phyloP scores from a whole-genome alignment of 2,888 invertebrate species.

The Plutella xylostella region DNA sequence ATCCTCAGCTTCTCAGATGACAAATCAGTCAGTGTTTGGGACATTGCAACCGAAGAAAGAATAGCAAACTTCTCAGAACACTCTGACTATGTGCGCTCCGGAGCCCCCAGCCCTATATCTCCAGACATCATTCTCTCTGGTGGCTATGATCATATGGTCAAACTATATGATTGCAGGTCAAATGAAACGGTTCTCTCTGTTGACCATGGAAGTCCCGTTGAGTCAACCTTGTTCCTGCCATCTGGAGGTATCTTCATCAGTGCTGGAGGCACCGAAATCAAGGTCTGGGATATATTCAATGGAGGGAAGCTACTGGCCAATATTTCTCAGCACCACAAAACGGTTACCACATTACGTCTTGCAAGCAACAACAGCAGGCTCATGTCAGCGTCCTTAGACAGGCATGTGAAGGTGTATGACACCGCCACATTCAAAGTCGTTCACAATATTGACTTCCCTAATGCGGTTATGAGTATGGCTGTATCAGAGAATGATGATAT shows the following conservation, averaged over 20 bases:
- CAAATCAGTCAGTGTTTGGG: slow-evolving; percentile 89
- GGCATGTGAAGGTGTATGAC: slow-evolving; percentile 94
- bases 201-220: slow-evolving; percentile 91
- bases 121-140: slow-evolving; percentile 85
- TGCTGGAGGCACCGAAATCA: slow-evolving; percentile 91
- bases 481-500: slow-evolving; percentile 82
- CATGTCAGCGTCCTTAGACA: slow-evolving; percentile 91
- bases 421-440: slow-evolving; percentile 86
- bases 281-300: slow-evolving; percentile 93
- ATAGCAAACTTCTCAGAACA: slow-evolving; percentile 76
- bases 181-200: slow-evolving; percentile 77
- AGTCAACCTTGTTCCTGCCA: slow-evolving; percentile 88
- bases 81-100: slow-evolving; percentile 86
- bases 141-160: slow-evolving; percentile 89
- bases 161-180: slow-evolving; percentile 88
- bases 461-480: slow-evolving; percentile 89
- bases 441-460: slow-evolving; percentile 90
- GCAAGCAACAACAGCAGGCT: slow-evolving; percentile 86
- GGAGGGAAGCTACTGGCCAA: slow-evolving; percentile 87
- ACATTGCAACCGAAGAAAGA: slow-evolving; percentile 85
- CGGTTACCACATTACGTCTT: slow-evolving; percentile 87
- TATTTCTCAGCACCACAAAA: slow-evolving; percentile 95
- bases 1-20: slow-evolving; percentile 93
- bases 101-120: slow-evolving; percentile 81
- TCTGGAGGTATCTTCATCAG: slow-evolving; percentile 91